phyloP scores from a whole-genome alignment of 2,113 vertebrate genomes.

The Heterocephalus glaber region DNA sequence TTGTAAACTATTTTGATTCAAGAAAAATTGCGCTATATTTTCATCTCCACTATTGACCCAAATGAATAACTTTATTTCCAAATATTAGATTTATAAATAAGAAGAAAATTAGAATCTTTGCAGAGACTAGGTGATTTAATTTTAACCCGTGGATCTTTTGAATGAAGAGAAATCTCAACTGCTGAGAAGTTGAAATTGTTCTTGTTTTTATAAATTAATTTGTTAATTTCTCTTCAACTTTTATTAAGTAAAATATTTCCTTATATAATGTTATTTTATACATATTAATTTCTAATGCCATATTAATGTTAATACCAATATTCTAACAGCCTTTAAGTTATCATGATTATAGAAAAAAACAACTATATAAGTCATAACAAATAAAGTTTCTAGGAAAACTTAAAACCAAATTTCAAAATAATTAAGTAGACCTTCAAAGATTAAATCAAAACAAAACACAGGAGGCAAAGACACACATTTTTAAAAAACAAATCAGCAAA shows the following conservation, averaged over 20 bases:
- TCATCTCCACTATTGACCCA: background rate
- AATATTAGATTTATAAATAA: slow-evolving; percentile 34
- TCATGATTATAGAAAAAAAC: background rate
- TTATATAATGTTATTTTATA: background rate
- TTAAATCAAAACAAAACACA: slow-evolving; percentile 58
- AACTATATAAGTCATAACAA: background rate
- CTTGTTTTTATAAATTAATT: slow-evolving; percentile 10
- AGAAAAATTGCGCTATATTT: slow-evolving; percentile 29
- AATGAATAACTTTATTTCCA: slow-evolving; percentile 37
- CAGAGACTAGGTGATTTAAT: slow-evolving; percentile 31
- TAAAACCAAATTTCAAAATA: slow-evolving; percentile 50
- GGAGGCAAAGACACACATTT: background rate
- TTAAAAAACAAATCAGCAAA: slow-evolving; percentile 26
- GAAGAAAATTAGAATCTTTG: slow-evolving; percentile 23
- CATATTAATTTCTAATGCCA: slow-evolving; percentile 31
- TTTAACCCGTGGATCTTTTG: background rate
- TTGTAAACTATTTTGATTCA: slow-evolving; percentile 45
- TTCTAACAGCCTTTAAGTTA: slow-evolving; percentile 28
- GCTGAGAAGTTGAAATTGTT: background rate
- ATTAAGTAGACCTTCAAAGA: background rate
- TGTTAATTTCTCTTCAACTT: slow-evolving; percentile 18
- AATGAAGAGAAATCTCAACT: slow-evolving; percentile 24
- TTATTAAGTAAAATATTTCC: slow-evolving; percentile 38
- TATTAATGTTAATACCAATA: background rate
- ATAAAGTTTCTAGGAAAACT: slow-evolving; percentile 20